phyloP scores from a whole-genome alignment of 2,113 vertebrate species.

The Rhynchopsitta pachyrhyncha region DNA sequence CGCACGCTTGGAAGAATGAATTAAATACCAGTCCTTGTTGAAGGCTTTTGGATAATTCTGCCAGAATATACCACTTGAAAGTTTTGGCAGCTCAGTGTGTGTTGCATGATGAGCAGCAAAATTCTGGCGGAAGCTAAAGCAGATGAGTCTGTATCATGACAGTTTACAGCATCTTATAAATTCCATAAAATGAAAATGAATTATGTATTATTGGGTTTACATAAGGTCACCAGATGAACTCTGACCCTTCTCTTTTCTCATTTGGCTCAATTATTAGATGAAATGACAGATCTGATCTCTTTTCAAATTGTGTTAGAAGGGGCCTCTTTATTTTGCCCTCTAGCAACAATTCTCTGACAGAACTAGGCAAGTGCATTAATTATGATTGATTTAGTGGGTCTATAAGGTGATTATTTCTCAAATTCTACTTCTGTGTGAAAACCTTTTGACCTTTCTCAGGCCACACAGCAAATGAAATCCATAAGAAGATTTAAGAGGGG shows the following conservation, averaged over 20 bases:
- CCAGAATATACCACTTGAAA: conserved; percentile 58
- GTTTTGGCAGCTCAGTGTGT: conserved; percentile 35
- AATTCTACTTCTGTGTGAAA: conserved; percentile 86
- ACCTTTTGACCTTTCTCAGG: conserved; percentile 92
- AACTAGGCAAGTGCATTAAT: conserved; percentile 89
- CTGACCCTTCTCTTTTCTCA: conserved; percentile 81
- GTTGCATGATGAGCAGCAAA: not conserved
- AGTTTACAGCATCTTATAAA: conserved; percentile 75
- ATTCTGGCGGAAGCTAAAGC: conserved; percentile 24
- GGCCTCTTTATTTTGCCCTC: conserved; percentile 83
- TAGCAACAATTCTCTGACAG: conserved; percentile 85
- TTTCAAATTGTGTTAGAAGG: conserved; percentile 88
- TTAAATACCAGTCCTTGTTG: conserved; percentile 66
- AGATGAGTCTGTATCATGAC: conserved; percentile 53
- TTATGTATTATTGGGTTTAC: conserved; percentile 81
- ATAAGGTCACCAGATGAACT: conserved; percentile 80
- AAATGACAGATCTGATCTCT: conserved; percentile 92
- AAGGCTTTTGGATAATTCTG: conserved; percentile 66
- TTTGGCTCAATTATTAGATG: conserved; percentile 91
- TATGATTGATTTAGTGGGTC: conserved; percentile 95
- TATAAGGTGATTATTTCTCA: conserved; percentile 92
- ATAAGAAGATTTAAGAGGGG: conserved; percentile 87
- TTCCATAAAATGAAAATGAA: conserved; percentile 81
- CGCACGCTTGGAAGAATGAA: conserved; percentile 79
- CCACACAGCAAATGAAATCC: conserved; percentile 90